Evolutionary conservation across 1,140 invertebrate genomes (phyloP), one percentile per base, ranked within the genome.

Genomic region (Drosophila seguyi): DNA sequence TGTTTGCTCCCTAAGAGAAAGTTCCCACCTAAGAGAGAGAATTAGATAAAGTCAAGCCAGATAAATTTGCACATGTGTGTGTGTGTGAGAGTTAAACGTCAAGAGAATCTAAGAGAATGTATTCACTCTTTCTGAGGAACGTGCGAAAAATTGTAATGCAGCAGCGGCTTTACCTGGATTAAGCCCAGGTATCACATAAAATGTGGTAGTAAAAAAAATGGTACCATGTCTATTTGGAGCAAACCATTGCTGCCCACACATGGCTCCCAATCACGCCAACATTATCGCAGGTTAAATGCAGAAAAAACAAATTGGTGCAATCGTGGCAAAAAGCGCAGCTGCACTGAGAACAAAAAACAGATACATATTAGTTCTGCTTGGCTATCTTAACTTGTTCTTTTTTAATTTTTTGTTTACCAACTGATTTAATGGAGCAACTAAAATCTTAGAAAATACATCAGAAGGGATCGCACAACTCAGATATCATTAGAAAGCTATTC

Each of bases 71-170:
- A 8, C 20, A 10, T 14, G 29, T 48, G 44, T 47, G 45, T n/a
- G 41, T 29, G 52, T 29, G 39, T 25, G 6, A 34, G 31, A 6
- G n/a, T n/a, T 4, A 31, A 53, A n/a, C n/a, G 38, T 66, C 48
- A 39, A 58, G 18, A 36, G 10, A 53, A 41, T 25, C 22, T 22
- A 62, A 78, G 34, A 71, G 20, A 34, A 0, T 13, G 25, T 2
- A 27, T 27, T 29, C 34, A n/a, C 47, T 55, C 14, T 38, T 65
- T 41, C 61, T 65, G 59, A 65, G 72, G 78, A 81, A 85, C 73
- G 72, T 86, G 82, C 81, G 61, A 85, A 85, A 82, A 80, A 84
- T 76, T 57, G 76, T 72, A 84, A 84, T 71, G 56, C 71, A 83
- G 69, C 69, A 75, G 42, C 55, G 47, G 16, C 50, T 82, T 60